Percentiles rank a stretch among this genome's conserved stretches.
phyloP scores from a whole-genome alignment of 2,113 vertebrate genomes.

The Isurus oxyrinchus region DNA sequence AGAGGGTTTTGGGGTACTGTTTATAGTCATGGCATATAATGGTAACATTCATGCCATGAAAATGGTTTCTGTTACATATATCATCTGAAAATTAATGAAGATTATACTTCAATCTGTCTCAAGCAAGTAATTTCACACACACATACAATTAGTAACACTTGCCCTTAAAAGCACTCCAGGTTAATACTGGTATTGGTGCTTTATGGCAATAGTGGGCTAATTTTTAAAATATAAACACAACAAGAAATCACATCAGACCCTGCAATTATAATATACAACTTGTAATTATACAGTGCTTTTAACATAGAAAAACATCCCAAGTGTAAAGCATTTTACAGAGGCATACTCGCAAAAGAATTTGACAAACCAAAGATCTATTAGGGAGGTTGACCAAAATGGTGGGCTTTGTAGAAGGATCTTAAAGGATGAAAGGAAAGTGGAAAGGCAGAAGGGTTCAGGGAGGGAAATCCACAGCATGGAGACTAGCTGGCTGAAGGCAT shows the following conservation, averaged over 20 bases:
- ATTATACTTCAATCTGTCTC: neutral
- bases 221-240: neutral
- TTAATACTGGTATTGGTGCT: neutral
- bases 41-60: neutral
- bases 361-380: neutral
- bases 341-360: neutral
- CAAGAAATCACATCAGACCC: neutral
- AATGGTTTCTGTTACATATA: neutral
- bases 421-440: neutral
- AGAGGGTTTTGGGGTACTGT: neutral
- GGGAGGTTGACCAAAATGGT: neutral
- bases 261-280: neutral
- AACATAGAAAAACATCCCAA: constrained; percentile 4
- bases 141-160: neutral
- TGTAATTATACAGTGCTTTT: neutral
- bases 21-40: neutral
- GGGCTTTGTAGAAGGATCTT: neutral
- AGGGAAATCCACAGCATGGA: neutral
- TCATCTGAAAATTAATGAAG: neutral
- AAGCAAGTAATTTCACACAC: neutral
- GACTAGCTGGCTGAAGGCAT: neutral
- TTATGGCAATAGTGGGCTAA: neutral
- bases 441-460: neutral
- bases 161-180: neutral
- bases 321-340: neutral